These are phyloP conservation scores for zebrafish (Danio rerio) DNA, from an alignment of 2,113 vertebrate genomes.

Conservation along the genomic window GRCz12tu NC_133183.1:13902501-13903000, in stretches of 20 bases:
- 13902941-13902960: conserved; percentile 13
- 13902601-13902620: too few relatives aligned
- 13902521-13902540: too few relatives aligned
- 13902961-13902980: not conserved
- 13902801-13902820: conserved; percentile 48
- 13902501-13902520: too few relatives aligned
- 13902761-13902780: conserved; percentile 43
- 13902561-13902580: too few relatives aligned
- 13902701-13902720: conserved; percentile 21
- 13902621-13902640: too few relatives aligned
- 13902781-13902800: conserved; percentile 56
- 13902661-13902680: too few relatives aligned
- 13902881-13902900: conserved; percentile 51
- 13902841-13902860: conserved; percentile 36
- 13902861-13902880: conserved; percentile 5
- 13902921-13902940: conserved; percentile 5
- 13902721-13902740: conserved; percentile 27
- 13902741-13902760: conserved; percentile 33
- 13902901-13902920: not conserved
- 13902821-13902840: conserved; percentile 39
- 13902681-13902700: not conserved
- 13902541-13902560: too few relatives aligned
- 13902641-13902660: too few relatives aligned
- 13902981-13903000: not conserved
- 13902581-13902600: too few relatives aligned